Evolutionary conservation across 2,113 vertebrate genomes (phyloP).

Genomic region (Ceyx margarethae): DNA sequence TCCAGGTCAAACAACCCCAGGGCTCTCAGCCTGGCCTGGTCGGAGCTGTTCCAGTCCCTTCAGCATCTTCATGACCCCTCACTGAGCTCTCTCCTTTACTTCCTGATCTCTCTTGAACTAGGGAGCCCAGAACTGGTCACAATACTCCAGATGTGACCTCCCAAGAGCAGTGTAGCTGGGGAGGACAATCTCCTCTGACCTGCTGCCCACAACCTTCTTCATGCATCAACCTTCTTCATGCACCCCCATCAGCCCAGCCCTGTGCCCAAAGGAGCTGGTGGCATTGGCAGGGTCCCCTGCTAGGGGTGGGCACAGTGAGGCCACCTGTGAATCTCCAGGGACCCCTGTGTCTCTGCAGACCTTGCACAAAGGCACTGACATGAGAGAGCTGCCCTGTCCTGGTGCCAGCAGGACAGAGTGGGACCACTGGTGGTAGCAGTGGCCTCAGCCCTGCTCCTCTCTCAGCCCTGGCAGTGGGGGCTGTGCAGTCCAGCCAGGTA

Average conservation of each 20-base stretch:
- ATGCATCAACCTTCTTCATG: too few relatives aligned
- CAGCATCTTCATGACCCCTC: too few relatives aligned
- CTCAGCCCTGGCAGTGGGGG: not conserved
- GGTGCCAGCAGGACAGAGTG: not conserved
- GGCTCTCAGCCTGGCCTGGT: too few relatives aligned
- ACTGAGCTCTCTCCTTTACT: too few relatives aligned
- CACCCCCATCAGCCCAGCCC: not conserved
- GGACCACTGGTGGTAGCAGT: not conserved
- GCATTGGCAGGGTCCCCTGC: not conserved
- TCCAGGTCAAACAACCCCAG: too few relatives aligned
- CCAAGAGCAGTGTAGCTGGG: too few relatives aligned
- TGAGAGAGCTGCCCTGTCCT: not conserved
- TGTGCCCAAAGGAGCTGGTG: not conserved
- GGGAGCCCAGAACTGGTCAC: too few relatives aligned
- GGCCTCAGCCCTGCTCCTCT: not conserved
- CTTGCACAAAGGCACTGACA: not conserved
- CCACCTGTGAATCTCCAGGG: rapidly evolving
- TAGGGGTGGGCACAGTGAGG: not conserved
- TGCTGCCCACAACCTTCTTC: too few relatives aligned
- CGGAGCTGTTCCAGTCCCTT: too few relatives aligned
- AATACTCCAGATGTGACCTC: too few relatives aligned
- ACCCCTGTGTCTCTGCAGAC: not conserved
- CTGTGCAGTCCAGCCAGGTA: not conserved
- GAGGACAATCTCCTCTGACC: too few relatives aligned
- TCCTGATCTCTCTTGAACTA: too few relatives aligned